Base-by-base conservation (phyloP, 2,888 invertebrate species). In the Thymelicus lineola region DNA sequence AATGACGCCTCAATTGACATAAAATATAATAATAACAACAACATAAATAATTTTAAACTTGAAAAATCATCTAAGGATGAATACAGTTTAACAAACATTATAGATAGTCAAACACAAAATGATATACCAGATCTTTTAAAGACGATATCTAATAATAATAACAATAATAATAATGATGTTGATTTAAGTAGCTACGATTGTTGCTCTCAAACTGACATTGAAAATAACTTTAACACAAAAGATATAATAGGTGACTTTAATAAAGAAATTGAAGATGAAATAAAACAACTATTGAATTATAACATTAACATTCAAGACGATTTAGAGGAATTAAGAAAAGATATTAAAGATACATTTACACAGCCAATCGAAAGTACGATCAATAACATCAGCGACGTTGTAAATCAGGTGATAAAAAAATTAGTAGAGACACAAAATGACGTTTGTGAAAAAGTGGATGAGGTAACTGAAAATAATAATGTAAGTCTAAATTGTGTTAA, bases 201-300 rank as follows among this genome's bases (percentile, higher is more conserved):
- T 75, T 91, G 86, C 73, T 83, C 86, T 63, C 86, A 89, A 75
- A 86, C 89, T 45, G 93, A 93, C 75, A 89, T 93, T 76, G 93
- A 93, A 80, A 92, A 92, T 75, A 93, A 93, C 77, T 93, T 93
- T 76, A 80, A 90, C 55, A 84, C 90, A 6, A 90, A 88, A 77
- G 91, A 94, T 78, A 94, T 95, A 58, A 94, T 95, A 72, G 95
- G 95, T 36, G 94, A 95, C 82, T 95, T 95, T 75, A 94, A 94
- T 72, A 94, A 94, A 82, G 95, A 95, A 87, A 89, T 95, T 53
- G 94, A 95, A 86, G 94, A 94, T 71, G 95, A 95, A 89, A 93
- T 95, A 66, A 94, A 91, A 74, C 89, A 90, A 75, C 84, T 95
- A 73, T 81, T 91, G 42, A 91, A 91, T 79, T 89, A 91, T 75